Evolutionary conservation across 2,113 vertebrate species (phyloP), one percentile per base, ranked within the genome.

Genomic region (Arothron firmamentum): DNA sequence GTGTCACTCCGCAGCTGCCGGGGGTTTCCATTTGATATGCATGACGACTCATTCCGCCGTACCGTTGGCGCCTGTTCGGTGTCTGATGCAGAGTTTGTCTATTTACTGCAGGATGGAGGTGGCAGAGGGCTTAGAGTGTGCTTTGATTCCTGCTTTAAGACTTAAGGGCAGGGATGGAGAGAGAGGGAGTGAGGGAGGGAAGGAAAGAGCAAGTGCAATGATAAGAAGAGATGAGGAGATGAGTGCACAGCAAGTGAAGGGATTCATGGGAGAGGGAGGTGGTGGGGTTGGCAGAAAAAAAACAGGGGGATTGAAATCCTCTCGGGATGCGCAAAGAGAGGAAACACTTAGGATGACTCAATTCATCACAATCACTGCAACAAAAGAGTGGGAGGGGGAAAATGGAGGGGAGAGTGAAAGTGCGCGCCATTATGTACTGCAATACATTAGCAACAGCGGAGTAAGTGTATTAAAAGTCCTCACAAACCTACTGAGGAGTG

Each of bases 271-370:
- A 50, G 56, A 59, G 47, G 45, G 41, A 31, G 46, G 46, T 19
- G 46, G 46, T 19, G 19, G 42, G 6, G 58, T 34, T 21, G 20
- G 50, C 11, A 61, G 21, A 20, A 57, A 63, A 51, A 74, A 77
- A 63, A 73, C 70, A 52, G 59, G 62, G 62, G 65, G 74, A 71
- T 57, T 77, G 75, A 81, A 86, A 79, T 81, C 74, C 83, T 85
- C 82, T 42, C 0, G 62, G 80, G 87, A 87, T 55, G 55, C 79
- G 79, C 71, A 70, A 75, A 78, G 71, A 83, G 75, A 83, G 85
- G 83, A 87, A 88, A 86, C 80, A 85, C 85, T 85, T 85, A 83
- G 82, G 79, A 88, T 88, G 85, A 88, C 85, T 86, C 82, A 85
- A 87, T 88, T 86, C 78, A 85, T 85, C 82, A 88, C 82, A 82